Evolutionary conservation across 2,113 vertebrate genomes (phyloP).

Genomic region (Argyrosomus japonicus): DNA sequence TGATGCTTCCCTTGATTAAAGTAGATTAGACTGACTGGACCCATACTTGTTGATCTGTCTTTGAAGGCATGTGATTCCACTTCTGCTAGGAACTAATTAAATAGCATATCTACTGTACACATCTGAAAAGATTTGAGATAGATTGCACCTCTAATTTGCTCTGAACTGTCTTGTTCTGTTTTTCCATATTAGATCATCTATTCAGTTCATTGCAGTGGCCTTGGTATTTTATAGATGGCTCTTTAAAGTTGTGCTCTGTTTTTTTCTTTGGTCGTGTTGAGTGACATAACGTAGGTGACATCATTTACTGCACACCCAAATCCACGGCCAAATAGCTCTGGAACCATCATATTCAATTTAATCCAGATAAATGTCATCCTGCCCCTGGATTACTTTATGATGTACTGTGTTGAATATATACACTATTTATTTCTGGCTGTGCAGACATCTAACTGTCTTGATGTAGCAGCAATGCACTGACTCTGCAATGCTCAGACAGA

Average conservation of each 20-base stretch:
- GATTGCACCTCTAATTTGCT: conserved; percentile 33
- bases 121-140: conserved; percentile 45
- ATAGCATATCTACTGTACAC: conserved; percentile 23
- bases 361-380: background rate
- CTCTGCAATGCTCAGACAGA: conserved; percentile 5
- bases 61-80: conserved; percentile 67
- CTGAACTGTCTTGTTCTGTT: conserved; percentile 8
- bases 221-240: conserved; percentile 25
- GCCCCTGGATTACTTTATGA: conserved; percentile 3
- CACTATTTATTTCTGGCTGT: background rate
- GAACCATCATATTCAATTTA: background rate
- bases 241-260: conserved; percentile 5
- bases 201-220: conserved; percentile 6
- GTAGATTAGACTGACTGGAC: conserved; percentile 69
- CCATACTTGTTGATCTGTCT: conserved; percentile 58
- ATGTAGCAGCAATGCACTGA: conserved; percentile 9
- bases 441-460: conserved; percentile 6
- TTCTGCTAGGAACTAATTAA: conserved; percentile 49
- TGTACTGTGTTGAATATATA: background rate
- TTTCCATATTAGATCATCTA: conserved; percentile 16
- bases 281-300: conserved; percentile 50
- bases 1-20: conserved; percentile 66
- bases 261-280: conserved; percentile 12
- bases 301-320: conserved; percentile 27
- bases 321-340: background rate